Base-by-base conservation (phyloP, 2,113 vertebrate genomes). In the Lophochroa leadbeateri region DNA sequence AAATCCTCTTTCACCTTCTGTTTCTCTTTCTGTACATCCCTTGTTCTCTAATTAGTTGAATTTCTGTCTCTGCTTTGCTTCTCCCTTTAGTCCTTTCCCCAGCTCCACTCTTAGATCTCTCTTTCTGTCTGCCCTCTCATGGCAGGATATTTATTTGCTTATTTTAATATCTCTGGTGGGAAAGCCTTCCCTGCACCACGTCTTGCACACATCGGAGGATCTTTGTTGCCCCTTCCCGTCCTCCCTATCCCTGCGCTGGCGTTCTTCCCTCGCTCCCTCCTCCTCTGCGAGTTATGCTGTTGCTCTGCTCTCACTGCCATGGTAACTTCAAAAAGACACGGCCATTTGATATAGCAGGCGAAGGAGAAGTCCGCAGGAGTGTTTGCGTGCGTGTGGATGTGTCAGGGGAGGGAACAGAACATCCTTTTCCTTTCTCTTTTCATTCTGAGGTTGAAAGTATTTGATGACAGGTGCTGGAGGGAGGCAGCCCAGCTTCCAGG, bases 81-180 rank as follows among this genome's bases (percentile, higher is more conserved):
- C 24, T 84, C 20, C 83, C 31, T 65, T 20, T 20, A 87, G 77
- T 91, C 70, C 19, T 70, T 92, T 69, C 19, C 69, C 65, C 72
- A 58, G 39, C 78, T 94, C 80, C 43, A 46, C 60, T 82, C 61
- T 79, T 19, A 69, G 86, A 89, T 88, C 55, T 93, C 10, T 19
- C 35, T 80, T 96, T 58, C 81, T 83, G 27, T 58, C 53, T 96
- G 84, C 69, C 85, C 86, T 92, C 67, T 96, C 95, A 96, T 82
- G 90, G 92, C 52, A 87, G 88, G 81, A 82, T 97, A 94, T 95
- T 97, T 96, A 95, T 96, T 97, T 97, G 81, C 85, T 95, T 96
- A 85, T 97, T 97, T 96, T 82, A 92, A 93, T 70, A 55, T 69
- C 67, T 96, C 93, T 1, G 1, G 15, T 77, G 82, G 49, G 58